Percentiles rank a stretch among this genome's conserved stretches.
phyloP scores from a whole-genome alignment of 2,888 invertebrate species.

The Lepas anatifera region DNA sequence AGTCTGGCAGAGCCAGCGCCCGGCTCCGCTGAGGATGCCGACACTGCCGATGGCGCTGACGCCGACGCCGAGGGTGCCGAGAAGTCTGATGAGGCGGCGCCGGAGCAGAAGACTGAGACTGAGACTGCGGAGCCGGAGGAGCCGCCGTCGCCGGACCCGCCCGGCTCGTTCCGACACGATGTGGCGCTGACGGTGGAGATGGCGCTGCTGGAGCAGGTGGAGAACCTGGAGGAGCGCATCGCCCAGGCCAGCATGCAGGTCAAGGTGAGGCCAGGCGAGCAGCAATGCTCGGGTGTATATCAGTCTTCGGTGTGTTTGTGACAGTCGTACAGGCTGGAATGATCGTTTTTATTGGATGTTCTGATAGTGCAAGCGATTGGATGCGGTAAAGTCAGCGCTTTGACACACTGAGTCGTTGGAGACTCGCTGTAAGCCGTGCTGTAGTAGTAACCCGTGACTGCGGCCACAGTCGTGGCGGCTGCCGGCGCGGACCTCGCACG shows the following conservation, averaged over 20 bases:
- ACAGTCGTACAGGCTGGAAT: no score
- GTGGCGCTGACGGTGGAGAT: slow-evolving; percentile 72
- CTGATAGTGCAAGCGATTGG: no score
- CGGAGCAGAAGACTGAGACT: not conserved
- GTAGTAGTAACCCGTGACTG: no score
- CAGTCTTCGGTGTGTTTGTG: no score
- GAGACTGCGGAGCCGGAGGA: no score
- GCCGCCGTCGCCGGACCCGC: slow-evolving; percentile 30
- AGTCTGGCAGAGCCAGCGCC: not conserved
- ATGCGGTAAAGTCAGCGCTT: no score
- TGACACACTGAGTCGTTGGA: no score
- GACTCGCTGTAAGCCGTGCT: no score
- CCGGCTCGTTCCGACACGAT: slow-evolving; percentile 43
- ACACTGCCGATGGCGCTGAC: not conserved
- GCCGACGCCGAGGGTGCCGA: not conserved
- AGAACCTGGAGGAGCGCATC: slow-evolving; percentile 76
- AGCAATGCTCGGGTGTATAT: no score
- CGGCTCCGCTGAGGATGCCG: not conserved
- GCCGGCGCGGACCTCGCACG: slow-evolving; percentile 47
- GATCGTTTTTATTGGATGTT: no score
- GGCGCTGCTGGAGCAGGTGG: slow-evolving; percentile 64
- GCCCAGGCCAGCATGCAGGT: slow-evolving; percentile 79
- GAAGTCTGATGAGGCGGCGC: not conserved
- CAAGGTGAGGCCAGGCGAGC: slow-evolving; percentile 48
- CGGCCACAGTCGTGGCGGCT: slow-evolving; percentile 55